Conservation (phyloP, 2,888 invertebrate genomes). For the Acholoe squamosa region DNA sequence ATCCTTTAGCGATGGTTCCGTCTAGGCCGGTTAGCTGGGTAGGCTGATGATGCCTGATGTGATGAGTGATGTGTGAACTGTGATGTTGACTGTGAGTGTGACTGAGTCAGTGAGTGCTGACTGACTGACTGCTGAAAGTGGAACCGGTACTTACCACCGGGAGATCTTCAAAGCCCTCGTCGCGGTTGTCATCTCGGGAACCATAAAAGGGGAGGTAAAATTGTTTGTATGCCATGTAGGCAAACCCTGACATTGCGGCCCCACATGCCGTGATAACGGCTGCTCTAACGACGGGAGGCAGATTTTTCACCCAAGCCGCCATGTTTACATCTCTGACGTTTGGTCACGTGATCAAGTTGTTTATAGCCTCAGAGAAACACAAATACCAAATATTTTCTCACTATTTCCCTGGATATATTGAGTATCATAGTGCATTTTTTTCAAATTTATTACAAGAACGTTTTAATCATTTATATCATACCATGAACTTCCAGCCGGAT, state of each 20-base stretch:
- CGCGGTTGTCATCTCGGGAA: background rate
- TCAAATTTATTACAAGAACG: too few relatives aligned
- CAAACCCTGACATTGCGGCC: constrained; percentile 22
- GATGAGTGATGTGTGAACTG: too few relatives aligned
- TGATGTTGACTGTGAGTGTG: too few relatives aligned
- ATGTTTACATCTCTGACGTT: constrained; percentile 57
- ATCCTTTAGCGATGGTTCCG: too few relatives aligned
- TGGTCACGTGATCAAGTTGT: constrained; percentile 51
- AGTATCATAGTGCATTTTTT: too few relatives aligned
- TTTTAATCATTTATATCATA: too few relatives aligned
- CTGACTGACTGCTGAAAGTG: background rate
- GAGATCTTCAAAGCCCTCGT: constrained; percentile 52
- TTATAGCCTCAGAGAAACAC: background rate
- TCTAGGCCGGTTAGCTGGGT: too few relatives aligned
- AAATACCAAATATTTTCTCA: background rate
- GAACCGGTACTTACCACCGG: constrained; percentile 32
- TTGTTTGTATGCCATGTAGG: constrained; percentile 22
- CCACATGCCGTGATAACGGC: constrained; percentile 34
- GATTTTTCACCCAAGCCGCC: constrained; percentile 20
- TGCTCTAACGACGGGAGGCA: constrained; percentile 43
- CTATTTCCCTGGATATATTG: too few relatives aligned
- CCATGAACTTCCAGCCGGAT: too few relatives aligned
- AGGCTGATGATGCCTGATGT: too few relatives aligned
- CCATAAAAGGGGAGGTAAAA: background rate
- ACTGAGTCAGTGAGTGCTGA: too few relatives aligned